Conservation (phyloP, 2,113 vertebrate genomes). For the Pachyramphus minor region DNA sequence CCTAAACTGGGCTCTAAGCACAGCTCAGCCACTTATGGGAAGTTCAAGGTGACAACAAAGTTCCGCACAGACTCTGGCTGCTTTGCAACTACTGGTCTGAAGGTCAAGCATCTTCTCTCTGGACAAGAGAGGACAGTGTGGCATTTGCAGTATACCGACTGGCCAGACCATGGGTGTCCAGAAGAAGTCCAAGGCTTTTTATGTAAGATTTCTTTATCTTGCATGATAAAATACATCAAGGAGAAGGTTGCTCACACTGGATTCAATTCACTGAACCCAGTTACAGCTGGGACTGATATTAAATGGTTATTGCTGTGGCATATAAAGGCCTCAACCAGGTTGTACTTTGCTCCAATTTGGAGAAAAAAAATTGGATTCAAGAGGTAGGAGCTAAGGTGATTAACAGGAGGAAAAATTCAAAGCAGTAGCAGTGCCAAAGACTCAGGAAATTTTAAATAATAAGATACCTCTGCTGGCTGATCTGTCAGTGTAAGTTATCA, state of each 20-base stretch:
- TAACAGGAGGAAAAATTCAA: neutral
- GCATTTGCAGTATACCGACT: conserved; percentile 87
- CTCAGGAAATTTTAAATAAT: neutral
- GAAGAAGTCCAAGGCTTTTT: conserved; percentile 92
- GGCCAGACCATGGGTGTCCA: conserved; percentile 88
- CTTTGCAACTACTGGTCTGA: conserved; percentile 84
- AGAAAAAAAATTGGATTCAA: neutral
- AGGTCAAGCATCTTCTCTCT: conserved; percentile 83
- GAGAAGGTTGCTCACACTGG: neutral
- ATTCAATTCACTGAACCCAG: neutral
- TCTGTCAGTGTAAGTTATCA: neutral
- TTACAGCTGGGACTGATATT: neutral
- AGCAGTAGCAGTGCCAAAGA: neutral
- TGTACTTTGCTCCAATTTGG: neutral
- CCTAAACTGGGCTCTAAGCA: conserved; percentile 85
- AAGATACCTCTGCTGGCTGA: neutral
- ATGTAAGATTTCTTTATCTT: conserved; percentile 76
- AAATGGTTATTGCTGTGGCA: neutral
- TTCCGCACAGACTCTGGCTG: conserved; percentile 86
- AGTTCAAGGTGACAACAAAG: conserved; percentile 87
- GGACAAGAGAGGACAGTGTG: conserved; percentile 85
- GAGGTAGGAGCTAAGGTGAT: neutral
- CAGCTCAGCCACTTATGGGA: conserved; percentile 84
- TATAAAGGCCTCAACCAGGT: neutral
- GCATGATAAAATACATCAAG: neutral